A percentile compares a stretch with the other conserved stretches of the same genome.
These are phyloP conservation scores for Microtus montanus DNA, from an alignment of 2,113 vertebrate genomes.

Conservation along the genomic window DNA sequence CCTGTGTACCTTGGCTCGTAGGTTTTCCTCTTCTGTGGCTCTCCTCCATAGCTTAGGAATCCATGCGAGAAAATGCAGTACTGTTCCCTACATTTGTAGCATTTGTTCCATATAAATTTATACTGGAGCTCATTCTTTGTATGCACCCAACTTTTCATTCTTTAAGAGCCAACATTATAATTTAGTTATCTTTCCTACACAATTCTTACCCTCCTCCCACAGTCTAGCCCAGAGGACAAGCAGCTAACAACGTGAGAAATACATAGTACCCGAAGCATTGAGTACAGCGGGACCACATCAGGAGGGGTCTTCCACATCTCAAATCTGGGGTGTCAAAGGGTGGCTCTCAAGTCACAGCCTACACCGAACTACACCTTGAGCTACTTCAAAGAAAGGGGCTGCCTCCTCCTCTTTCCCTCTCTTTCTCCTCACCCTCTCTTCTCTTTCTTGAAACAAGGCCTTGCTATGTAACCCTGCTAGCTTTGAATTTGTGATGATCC, in stretches of 20 bases:
- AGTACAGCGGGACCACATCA: not conserved
- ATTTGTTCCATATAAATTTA: conserved; percentile 13
- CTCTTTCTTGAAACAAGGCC: not conserved
- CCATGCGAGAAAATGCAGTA: not conserved
- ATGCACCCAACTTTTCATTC: conserved; percentile 9
- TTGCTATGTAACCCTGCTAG: not conserved
- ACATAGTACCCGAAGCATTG: not conserved
- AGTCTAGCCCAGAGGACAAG: not conserved
- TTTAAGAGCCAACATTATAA: conserved; percentile 2
- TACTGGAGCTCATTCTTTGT: not conserved
- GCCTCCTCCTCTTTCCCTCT: not conserved
- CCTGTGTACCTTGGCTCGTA: not conserved
- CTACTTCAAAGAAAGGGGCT: not conserved
- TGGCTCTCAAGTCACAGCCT: conserved; percentile 1
- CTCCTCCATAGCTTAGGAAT: not conserved
- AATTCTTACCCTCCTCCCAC: not conserved
- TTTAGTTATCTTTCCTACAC: conserved; percentile 3
- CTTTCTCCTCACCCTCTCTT: not conserved
- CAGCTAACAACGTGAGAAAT: conserved; percentile 34
- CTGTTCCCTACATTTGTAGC: not conserved
- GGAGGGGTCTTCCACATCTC: not conserved
- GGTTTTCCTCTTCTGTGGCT: not conserved
- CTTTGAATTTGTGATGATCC: not conserved
- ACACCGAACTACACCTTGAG: not conserved
- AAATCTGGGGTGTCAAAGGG: not conserved